A percentile compares a stretch with the other conserved stretches of the same genome.
Evolutionary conservation across 2,113 vertebrate species (phyloP).

Genomic region (Prietella phreatophila): DNA sequence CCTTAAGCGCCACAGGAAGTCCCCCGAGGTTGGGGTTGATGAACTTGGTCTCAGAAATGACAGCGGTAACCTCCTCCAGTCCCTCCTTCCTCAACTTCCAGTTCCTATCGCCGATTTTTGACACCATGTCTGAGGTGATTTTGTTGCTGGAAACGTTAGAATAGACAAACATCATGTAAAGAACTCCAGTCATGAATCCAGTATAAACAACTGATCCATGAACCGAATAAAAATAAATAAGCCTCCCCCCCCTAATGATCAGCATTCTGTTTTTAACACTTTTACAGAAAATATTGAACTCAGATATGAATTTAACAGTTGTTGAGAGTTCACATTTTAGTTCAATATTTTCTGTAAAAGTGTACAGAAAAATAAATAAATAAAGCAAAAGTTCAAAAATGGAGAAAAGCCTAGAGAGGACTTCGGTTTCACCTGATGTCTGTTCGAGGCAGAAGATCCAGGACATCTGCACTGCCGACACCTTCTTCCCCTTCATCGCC

Average conservation of each 20-base stretch:
- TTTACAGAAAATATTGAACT: too few species aligned
- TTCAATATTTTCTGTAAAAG: background rate
- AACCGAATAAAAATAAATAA: background rate
- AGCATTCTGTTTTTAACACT: too few species aligned
- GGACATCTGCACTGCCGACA: constrained; percentile 78
- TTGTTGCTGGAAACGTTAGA: constrained; percentile 78
- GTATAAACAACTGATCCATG: background rate
- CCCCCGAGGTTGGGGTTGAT: constrained; percentile 90
- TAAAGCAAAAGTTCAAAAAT: too few species aligned
- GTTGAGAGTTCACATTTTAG: too few species aligned
- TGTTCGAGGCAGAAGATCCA: constrained; percentile 89
- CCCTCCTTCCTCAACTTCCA: constrained; percentile 98
- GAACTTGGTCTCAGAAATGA: constrained; percentile 96
- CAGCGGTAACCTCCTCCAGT: constrained; percentile 84
- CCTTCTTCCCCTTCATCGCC: constrained; percentile 81
- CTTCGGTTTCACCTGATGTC: constrained; percentile 80
- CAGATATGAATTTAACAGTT: too few species aligned
- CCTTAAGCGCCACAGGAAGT: constrained; percentile 85
- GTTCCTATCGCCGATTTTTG: constrained; percentile 94
- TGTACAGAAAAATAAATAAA: too few species aligned
- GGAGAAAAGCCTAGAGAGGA: background rate
- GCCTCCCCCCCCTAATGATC: too few species aligned
- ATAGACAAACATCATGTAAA: background rate
- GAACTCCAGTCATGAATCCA: background rate
- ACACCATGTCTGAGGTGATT: constrained; percentile 85